phyloP scores from a whole-genome alignment of 2,113 vertebrate species.

The Nymphicus hollandicus region DNA sequence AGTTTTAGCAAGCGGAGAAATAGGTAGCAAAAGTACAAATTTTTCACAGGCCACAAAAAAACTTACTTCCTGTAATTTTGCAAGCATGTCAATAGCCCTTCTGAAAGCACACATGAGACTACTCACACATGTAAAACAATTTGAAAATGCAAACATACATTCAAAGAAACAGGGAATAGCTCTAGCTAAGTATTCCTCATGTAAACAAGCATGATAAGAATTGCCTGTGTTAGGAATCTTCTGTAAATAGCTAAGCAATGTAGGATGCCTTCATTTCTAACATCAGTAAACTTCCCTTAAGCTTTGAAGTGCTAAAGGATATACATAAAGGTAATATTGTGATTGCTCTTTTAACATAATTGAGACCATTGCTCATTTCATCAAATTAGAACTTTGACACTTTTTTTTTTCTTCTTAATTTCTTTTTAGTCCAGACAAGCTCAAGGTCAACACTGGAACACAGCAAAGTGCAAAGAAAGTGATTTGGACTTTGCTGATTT shows the following conservation, averaged over 20 bases:
- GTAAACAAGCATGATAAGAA: slow-evolving; percentile 5
- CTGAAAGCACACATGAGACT: background rate
- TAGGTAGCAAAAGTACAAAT: background rate
- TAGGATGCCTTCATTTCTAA: background rate
- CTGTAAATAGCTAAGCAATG: slow-evolving; percentile 24
- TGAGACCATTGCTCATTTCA: background rate
- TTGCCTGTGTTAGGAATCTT: background rate
- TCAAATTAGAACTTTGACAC: background rate
- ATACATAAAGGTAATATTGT: background rate
- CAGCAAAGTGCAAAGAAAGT: background rate
- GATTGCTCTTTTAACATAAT: background rate
- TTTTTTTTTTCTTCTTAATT: background rate
- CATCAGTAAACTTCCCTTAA: background rate
- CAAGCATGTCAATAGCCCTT: background rate
- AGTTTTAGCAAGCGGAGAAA: background rate
- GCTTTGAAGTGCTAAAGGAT: background rate
- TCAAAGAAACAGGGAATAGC: background rate
- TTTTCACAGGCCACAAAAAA: background rate
- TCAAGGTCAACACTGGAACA: background rate
- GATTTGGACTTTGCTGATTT: background rate
- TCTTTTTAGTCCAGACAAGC: background rate
- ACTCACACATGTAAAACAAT: background rate
- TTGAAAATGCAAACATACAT: slow-evolving; percentile 16
- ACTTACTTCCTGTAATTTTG: background rate
- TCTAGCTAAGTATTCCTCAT: slow-evolving; percentile 1